Percentiles rank a stretch among this genome's conserved stretches.
Conservation (phyloP, 2,888 invertebrate genomes). For the Patella caerulea region DNA sequence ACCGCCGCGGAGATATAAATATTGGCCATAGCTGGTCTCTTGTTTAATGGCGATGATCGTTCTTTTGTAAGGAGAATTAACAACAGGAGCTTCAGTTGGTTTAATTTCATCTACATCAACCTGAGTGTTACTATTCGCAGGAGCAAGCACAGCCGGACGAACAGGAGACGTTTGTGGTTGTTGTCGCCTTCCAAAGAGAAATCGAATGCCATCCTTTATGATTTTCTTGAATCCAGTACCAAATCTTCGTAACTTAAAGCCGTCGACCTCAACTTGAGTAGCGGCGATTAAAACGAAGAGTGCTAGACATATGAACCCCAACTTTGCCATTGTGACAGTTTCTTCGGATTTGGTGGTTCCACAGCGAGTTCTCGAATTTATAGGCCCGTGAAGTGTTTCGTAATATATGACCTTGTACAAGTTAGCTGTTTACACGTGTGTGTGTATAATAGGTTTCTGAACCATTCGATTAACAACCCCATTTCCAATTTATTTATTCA, state of each 20-base stretch:
- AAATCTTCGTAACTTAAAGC: background rate
- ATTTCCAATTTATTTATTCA: no score
- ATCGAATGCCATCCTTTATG: background rate
- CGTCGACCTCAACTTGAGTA: background rate
- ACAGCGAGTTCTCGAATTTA: no score
- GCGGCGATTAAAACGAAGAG: background rate
- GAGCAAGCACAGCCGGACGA: background rate
- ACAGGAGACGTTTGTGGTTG: background rate
- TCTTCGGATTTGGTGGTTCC: no score
- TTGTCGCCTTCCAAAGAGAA: background rate
- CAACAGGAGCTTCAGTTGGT: background rate
- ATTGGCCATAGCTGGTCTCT: background rate
- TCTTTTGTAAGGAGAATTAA: background rate
- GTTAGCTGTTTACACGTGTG: no score
- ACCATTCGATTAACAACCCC: no score
- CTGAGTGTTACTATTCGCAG: background rate
- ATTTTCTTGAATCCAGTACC: background rate
- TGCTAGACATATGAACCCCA: background rate
- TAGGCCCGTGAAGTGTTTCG: no score
- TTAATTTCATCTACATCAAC: background rate
- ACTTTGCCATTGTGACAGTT: background rate
- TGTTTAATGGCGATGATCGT: constrained; percentile 1
- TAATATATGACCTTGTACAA: no score
- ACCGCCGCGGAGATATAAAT: background rate
- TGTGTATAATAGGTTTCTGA: no score